These are phyloP conservation scores for Medauroidea extradentata DNA, from an alignment of 1,140 invertebrate species.

Conservation along the genomic window DNA sequence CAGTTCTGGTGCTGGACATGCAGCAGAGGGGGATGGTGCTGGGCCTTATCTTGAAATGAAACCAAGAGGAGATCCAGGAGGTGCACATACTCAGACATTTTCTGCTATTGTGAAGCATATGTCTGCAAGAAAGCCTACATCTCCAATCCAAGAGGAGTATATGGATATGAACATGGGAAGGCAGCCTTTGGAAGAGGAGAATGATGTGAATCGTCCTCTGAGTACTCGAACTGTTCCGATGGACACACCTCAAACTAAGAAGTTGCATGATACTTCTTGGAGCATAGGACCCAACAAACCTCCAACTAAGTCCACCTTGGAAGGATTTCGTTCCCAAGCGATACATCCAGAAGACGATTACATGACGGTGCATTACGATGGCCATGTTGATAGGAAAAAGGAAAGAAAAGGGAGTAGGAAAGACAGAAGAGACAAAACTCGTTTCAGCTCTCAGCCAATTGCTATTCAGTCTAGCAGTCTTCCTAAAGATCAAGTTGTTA, in stretches of 20 bases:
- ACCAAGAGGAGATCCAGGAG: not conserved
- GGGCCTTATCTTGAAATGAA: slow-evolving; percentile 12
- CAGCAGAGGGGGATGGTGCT: not conserved
- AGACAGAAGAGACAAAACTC: slow-evolving; percentile 17
- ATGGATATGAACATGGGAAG: slow-evolving; percentile 35
- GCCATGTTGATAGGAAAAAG: slow-evolving; percentile 22
- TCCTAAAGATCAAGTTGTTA: not conserved
- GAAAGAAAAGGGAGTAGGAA: slow-evolving; percentile 33
- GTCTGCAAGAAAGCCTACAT: slow-evolving; percentile 16
- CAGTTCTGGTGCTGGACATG: no score
- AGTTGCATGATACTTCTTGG: slow-evolving; percentile 52
- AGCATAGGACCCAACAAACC: slow-evolving; percentile 21
- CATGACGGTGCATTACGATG: slow-evolving; percentile 37
- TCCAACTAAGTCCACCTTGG: slow-evolving; percentile 27
- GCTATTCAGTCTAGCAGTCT: slow-evolving; percentile 43
- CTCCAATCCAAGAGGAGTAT: slow-evolving; percentile 36
- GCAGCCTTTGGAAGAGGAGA: slow-evolving; percentile 1
- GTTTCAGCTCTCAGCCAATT: slow-evolving; percentile 51
- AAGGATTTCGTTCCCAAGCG: slow-evolving; percentile 19
- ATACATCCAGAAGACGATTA: slow-evolving; percentile 32
- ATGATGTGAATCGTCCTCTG: slow-evolving; percentile 1
- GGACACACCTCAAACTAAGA: slow-evolving; percentile 44
- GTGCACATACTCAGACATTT: not conserved
- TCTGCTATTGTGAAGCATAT: not conserved
- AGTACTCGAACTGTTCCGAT: slow-evolving; percentile 33